phyloP scores from a whole-genome alignment of 2,888 invertebrate species.

The Biston stratarius region DNA sequence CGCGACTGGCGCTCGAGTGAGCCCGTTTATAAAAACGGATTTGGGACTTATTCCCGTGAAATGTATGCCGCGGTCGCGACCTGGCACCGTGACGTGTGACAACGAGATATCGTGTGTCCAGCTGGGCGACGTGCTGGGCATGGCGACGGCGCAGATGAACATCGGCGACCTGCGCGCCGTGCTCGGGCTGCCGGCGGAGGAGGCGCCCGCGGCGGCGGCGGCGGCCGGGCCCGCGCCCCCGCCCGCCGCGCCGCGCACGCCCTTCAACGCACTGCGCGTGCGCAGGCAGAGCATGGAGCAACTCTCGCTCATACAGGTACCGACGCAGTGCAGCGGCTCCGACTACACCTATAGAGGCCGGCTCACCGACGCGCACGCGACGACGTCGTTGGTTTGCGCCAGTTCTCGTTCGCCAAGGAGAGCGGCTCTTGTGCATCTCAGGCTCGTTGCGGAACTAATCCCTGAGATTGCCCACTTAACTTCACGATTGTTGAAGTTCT shows the following conservation, averaged over 20 bases:
- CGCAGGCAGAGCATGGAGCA: conserved; percentile 98
- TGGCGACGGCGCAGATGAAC: conserved; percentile 97
- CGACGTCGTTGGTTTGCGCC: too few relatives aligned
- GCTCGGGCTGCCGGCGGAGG: conserved; percentile 89
- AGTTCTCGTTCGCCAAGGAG: too few relatives aligned
- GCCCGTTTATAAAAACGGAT: too few relatives aligned
- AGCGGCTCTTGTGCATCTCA: too few relatives aligned
- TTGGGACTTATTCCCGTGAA: too few relatives aligned
- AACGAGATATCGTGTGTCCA: conserved; percentile 53
- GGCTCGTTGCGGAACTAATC: too few relatives aligned
- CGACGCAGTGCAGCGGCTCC: too few relatives aligned
- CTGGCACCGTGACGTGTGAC: background rate
- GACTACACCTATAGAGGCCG: background rate
- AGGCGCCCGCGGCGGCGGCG: conserved; percentile 48
- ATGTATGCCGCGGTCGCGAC: too few relatives aligned
- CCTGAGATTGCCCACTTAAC: too few relatives aligned
- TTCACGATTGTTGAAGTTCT: too few relatives aligned
- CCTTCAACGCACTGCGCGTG: conserved; percentile 87
- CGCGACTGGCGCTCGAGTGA: too few relatives aligned
- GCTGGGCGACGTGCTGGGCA: conserved; percentile 95
- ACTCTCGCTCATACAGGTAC: conserved; percentile 95
- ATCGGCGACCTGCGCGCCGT: conserved; percentile 95
- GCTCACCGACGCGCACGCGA: too few relatives aligned
- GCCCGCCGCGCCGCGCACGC: conserved; percentile 60
- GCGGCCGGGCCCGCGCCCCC: conserved; percentile 45